Conservation (phyloP, 2,888 invertebrate genomes). For the Agrenia bidenticulata region DNA sequence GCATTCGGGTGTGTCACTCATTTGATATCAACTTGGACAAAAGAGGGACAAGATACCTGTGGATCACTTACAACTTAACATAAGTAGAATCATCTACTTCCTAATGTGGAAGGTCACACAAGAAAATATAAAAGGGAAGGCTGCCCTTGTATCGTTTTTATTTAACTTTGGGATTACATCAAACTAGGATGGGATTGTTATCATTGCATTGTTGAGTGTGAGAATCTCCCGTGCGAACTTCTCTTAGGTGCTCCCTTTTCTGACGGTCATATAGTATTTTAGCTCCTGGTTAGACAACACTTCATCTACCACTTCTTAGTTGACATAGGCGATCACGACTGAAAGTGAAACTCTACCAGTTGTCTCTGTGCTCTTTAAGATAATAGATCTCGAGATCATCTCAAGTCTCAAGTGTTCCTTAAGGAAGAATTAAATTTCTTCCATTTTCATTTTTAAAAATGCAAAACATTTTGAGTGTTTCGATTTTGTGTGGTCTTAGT, state of each 20-base stretch:
- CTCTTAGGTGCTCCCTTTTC: constrained; percentile 36
- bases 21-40: too few relatives aligned
- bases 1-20: too few relatives aligned
- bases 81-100: constrained; percentile 24
- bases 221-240: constrained; percentile 12
- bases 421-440: too few relatives aligned
- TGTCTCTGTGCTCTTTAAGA: background rate
- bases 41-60: too few relatives aligned
- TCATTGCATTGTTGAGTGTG: constrained; percentile 25
- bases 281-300: background rate
- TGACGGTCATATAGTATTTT: constrained; percentile 20
- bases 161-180: constrained; percentile 35
- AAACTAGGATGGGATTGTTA: constrained; percentile 32
- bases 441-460: too few relatives aligned
- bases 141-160: constrained; percentile 48
- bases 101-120: constrained; percentile 46
- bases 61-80: background rate
- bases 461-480: too few relatives aligned
- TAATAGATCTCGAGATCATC: background rate
- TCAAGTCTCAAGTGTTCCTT: background rate
- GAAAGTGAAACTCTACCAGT: constrained; percentile 2
- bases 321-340: background rate
- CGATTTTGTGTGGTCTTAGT: background rate
- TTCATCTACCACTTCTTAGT: background rate
- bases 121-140: constrained; percentile 36